A percentile compares a stretch with the other conserved stretches of the same genome.
phyloP scores from a whole-genome alignment of 2,797 vertebrate genomes.

The Nannoperca australis region DNA sequence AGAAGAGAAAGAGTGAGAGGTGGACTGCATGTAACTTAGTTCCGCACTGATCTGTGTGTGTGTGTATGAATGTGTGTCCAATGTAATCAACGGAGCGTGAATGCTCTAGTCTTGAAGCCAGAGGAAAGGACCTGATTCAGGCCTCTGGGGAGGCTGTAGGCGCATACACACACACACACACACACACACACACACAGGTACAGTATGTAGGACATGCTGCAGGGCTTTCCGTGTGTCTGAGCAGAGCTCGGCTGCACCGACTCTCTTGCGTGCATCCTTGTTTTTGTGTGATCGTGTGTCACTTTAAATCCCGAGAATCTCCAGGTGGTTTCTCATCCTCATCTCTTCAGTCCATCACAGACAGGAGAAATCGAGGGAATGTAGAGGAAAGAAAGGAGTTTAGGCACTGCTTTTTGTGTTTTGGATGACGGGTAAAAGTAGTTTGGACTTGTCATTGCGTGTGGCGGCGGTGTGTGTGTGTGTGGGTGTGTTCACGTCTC shows the following conservation, averaged over 20 bases:
- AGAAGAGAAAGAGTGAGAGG: constrained; percentile 23
- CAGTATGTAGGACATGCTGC: constrained; percentile 47
- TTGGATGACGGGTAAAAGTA: constrained; percentile 30
- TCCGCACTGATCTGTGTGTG: constrained; percentile 42
- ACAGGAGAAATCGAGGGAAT: constrained; percentile 3
- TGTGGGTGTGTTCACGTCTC: constrained; percentile 4
- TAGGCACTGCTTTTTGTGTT: constrained; percentile 13
- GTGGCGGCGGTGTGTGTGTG: neutral
- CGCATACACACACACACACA: constrained; percentile 20
- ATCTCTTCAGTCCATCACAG: neutral
- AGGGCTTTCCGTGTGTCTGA: constrained; percentile 14
- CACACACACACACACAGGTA: constrained; percentile 36
- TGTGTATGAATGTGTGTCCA: neutral
- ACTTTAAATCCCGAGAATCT: constrained; percentile 51
- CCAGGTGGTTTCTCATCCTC: constrained; percentile 44
- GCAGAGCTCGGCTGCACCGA: neutral
- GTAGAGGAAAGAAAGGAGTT: constrained; percentile 31
- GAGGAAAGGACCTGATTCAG: constrained; percentile 63
- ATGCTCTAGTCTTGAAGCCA: constrained; percentile 38
- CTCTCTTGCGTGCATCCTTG: neutral
- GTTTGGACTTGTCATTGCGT: constrained; percentile 38
- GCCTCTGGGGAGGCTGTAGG: constrained; percentile 49
- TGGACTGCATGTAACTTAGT: constrained; percentile 26
- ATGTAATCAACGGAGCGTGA: constrained; percentile 56
- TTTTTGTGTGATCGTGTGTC: constrained; percentile 42